These are phyloP conservation scores for Propithecus deckenii DNA, from an alignment of 2,797 vertebrate genomes.

Conservation along the genomic window DNA sequence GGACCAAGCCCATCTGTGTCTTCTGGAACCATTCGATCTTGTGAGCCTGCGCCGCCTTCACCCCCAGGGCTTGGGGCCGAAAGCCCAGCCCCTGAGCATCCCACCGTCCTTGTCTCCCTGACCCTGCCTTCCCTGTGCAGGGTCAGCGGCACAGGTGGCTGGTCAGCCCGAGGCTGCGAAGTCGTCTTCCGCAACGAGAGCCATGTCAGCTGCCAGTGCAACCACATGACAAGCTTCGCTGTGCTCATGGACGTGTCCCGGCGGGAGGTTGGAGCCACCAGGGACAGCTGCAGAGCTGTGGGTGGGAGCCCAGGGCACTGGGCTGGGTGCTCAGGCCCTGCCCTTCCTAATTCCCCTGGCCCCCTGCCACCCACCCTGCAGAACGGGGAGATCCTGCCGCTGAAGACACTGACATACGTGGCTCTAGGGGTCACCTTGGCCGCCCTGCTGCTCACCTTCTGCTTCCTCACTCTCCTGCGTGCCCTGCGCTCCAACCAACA, in stretches of 20 bases:
- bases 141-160: slow-evolving; percentile 87
- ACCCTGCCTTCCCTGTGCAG: slow-evolving; percentile 74
- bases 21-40: slow-evolving; percentile 97
- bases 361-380: slow-evolving; percentile 69
- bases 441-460: slow-evolving; percentile 91
- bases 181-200: slow-evolving; percentile 94
- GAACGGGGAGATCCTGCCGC: slow-evolving; percentile 95
- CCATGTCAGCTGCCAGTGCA: slow-evolving; percentile 97
- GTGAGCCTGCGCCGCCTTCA: slow-evolving; percentile 84
- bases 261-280: slow-evolving; percentile 88
- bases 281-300: not conserved
- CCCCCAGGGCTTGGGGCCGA: not conserved
- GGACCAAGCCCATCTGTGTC: slow-evolving; percentile 97
- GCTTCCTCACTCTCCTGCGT: slow-evolving; percentile 90
- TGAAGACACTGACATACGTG: slow-evolving; percentile 92
- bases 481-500: slow-evolving; percentile 92
- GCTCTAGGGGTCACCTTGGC: slow-evolving; percentile 91
- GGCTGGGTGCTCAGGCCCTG: not conserved
- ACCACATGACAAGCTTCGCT: slow-evolving; percentile 96
- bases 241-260: slow-evolving; percentile 97
- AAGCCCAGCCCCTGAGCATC: not conserved
- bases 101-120: not conserved
- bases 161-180: slow-evolving; percentile 96
- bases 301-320: rapidly evolving
- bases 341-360: not conserved